phyloP scores from a whole-genome alignment of 2,888 invertebrate species.

The Antitype chi region DNA sequence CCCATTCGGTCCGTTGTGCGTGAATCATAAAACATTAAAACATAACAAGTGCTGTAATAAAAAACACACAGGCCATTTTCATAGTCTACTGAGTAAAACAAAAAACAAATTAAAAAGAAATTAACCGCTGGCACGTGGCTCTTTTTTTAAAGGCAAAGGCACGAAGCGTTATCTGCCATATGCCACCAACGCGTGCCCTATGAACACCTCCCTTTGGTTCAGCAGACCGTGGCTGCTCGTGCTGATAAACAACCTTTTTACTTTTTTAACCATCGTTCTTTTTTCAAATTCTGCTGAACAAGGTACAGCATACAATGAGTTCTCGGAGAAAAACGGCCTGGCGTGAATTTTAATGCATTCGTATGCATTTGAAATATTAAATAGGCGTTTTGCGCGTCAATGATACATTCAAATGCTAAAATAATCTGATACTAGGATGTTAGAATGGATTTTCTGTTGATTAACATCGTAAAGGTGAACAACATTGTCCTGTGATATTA shows the following conservation, averaged over 20 bases:
- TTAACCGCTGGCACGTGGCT: conserved; percentile 82
- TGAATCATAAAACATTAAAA: conserved; percentile 8
- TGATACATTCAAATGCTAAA: conserved; percentile 57
- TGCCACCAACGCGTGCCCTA: conserved; percentile 86
- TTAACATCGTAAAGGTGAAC: conserved; percentile 67
- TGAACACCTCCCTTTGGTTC: conserved; percentile 65
- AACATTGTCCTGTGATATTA: conserved; percentile 32
- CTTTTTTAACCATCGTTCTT: conserved; percentile 13
- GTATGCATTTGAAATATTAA: conserved; percentile 62
- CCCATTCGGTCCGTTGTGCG: no score
- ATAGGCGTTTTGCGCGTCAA: conserved; percentile 58
- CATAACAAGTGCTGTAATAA: conserved; percentile 14
- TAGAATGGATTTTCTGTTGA: conserved; percentile 56
- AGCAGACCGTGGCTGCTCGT: conserved; percentile 74
- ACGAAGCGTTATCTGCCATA: conserved; percentile 81
- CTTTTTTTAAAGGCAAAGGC: conserved; percentile 74
- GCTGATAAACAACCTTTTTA: conserved; percentile 42
- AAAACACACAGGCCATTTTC: conserved; percentile 36
- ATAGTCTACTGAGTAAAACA: conserved; percentile 64
- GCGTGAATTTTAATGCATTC: conserved; percentile 56
- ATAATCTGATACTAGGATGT: conserved; percentile 44
- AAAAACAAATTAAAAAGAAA: conserved; percentile 52
- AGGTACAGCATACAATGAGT: conserved; percentile 42
- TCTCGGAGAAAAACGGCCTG: conserved; percentile 62
- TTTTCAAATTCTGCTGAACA: conserved; percentile 53